Evolutionary conservation across 2,797 vertebrate species (phyloP), one percentile per base, ranked within the genome.

Genomic region (Adrianichthys oophorus): DNA sequence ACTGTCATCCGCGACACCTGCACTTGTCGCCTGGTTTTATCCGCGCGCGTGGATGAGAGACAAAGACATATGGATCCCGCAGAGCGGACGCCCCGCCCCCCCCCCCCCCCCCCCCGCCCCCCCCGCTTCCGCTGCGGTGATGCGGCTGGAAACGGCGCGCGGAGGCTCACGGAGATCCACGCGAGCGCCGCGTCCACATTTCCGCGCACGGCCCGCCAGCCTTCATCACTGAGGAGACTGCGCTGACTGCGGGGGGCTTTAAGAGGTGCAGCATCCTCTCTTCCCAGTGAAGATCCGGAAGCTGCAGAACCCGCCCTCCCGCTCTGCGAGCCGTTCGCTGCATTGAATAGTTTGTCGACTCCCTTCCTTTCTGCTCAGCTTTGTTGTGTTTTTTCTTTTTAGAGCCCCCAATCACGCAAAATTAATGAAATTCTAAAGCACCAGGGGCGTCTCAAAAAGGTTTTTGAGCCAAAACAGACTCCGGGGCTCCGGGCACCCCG

Each of bases 191-290:
- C 48, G 19, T 45, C 51, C 26, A 24, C 48, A 57, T 61, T 18
- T 41, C 52, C 40, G 10, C 58, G 16, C 65, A 53, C 63, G 60
- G 7, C 48, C 58, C 29, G 1, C 45, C 45, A 23, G 48, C 57
- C 65, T 7, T 62, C 44, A 72, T 59, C 67, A 17, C 1, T 15
- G 52, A 54, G 65, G 42, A 63, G 56, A 45, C 48, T 54, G 70
- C 59, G 16, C 48, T 42, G 58, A 59, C 16, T 5, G 40, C 13
- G 37, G 68, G 65, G 52, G 46, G 84, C 84, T 4, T 15, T 15
- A 42, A 24, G 19, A 73, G 63, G 82, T 76, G 79, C 84, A 76
- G 56, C 83, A 77, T 85, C 82, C 47, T 74, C 73, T 84, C 66
- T 19, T 37, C 32, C 32, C 32, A 12, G 10, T 12, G 32, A 37